Percentiles rank a stretch among this genome's conserved stretches.
Conservation (phyloP, 2,888 invertebrate genomes). For the Eupithecia insigniata region DNA sequence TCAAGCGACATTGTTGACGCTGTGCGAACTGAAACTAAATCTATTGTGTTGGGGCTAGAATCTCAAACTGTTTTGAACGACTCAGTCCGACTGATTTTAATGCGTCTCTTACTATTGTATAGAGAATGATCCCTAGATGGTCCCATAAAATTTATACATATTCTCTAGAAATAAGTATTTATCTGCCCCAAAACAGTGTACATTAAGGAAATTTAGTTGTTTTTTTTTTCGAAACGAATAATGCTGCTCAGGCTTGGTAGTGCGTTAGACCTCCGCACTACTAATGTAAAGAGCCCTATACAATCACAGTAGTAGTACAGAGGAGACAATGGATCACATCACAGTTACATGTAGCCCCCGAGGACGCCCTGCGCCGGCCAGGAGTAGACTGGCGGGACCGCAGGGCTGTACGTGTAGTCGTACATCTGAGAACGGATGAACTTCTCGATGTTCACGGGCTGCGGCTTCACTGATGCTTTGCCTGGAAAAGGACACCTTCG, state of each 20-base stretch:
- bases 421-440: constrained; percentile 93
- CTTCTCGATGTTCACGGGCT: constrained; percentile 88
- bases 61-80: neutral
- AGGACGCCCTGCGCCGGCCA: constrained; percentile 65
- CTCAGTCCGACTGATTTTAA: neutral
- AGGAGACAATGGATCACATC: neutral
- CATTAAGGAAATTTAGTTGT: neutral
- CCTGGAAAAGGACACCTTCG: constrained; percentile 74
- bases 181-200: neutral
- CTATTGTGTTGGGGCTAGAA: neutral
- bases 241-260: no score
- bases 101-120: neutral
- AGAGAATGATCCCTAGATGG: neutral
- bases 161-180: neutral
- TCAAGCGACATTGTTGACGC: neutral
- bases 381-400: constrained; percentile 87
- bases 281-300: neutral
- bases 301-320: constrained; percentile 1
- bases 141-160: neutral
- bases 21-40: neutral
- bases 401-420: constrained; percentile 86
- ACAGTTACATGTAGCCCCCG: constrained; percentile 50
- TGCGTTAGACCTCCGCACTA: neutral
- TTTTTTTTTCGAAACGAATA: neutral
- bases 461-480: constrained; percentile 90